These are phyloP conservation scores for Coluber constrictor DNA, from an alignment of 2,797 vertebrate species.

Conservation along the genomic window DNA sequence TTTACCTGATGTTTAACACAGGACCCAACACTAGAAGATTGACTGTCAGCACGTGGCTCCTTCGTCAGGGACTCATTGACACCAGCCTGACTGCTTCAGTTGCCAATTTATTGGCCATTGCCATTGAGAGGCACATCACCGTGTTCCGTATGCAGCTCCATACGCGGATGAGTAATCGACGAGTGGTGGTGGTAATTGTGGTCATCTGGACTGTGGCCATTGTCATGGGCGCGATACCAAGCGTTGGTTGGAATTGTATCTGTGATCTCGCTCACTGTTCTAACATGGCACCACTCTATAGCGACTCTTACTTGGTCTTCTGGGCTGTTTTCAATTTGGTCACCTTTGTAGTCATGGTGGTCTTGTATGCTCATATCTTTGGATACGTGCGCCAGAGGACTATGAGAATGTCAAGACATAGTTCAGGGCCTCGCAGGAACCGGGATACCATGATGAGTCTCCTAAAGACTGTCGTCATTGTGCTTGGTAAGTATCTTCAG, in stretches of 20 bases:
- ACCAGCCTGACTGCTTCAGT: conserved; percentile 96
- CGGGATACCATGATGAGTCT: conserved; percentile 99
- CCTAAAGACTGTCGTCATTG: conserved; percentile 96
- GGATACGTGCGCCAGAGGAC: conserved; percentile 97
- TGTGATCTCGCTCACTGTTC: conserved; percentile 88
- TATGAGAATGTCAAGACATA: conserved; percentile 98
- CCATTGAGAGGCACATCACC: conserved; percentile 96
- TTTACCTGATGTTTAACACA: conserved; percentile 99
- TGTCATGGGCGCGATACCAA: conserved; percentile 95
- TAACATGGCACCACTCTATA: conserved; percentile 98
- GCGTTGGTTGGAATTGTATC: conserved; percentile 98
- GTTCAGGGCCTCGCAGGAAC: conserved; percentile 92
- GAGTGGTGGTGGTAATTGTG: conserved; percentile 95
- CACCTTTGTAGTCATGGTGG: conserved; percentile 98
- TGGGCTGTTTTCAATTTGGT: conserved; percentile 98
- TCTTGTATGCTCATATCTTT: conserved; percentile 98
- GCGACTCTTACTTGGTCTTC: conserved; percentile 97
- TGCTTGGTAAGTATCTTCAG: conserved; percentile 82
- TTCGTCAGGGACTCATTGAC: conserved; percentile 96
- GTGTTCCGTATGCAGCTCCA: conserved; percentile 99
- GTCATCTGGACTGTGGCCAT: conserved; percentile 99
- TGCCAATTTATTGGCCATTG: conserved; percentile 94
- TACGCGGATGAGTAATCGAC: conserved; percentile 95
- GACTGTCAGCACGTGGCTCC: conserved; percentile 94
- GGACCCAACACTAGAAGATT: conserved; percentile 94